phyloP scores from a whole-genome alignment of 2,113 vertebrate genomes.

The Oncorhynchus nerka region DNA sequence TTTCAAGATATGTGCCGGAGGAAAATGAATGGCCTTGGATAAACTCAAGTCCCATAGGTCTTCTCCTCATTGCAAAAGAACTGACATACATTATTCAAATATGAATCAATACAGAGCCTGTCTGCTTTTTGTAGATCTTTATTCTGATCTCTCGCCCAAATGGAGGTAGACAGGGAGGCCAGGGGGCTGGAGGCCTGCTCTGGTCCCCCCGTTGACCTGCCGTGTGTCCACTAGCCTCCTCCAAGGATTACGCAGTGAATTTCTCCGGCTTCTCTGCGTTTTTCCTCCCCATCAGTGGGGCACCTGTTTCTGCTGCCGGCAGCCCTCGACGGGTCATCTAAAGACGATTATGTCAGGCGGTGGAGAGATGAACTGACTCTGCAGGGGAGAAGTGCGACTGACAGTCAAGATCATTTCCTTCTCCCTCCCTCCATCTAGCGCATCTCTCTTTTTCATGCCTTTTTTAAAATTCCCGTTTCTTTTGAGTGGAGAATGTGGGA shows the following conservation, averaged over 20 bases:
- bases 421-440: neutral
- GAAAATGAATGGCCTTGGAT: conserved; percentile 41
- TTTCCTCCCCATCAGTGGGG: conserved; percentile 19
- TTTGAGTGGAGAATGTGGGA: neutral
- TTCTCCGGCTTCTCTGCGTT: neutral
- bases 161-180: neutral
- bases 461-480: neutral
- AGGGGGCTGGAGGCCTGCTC: neutral
- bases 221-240: neutral
- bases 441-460: conserved; percentile 2
- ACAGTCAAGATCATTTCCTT: conserved; percentile 9
- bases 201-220: neutral
- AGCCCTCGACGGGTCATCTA: conserved; percentile 21
- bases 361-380: conserved; percentile 21
- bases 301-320: conserved; percentile 12
- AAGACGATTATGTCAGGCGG: conserved; percentile 19
- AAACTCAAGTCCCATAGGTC: conserved; percentile 34
- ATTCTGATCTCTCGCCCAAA: neutral
- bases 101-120: conserved; percentile 15
- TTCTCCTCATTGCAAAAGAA: conserved; percentile 22
- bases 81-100: conserved; percentile 24
- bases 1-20: conserved; percentile 20
- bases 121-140: conserved; percentile 10
- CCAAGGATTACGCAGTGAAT: conserved; percentile 13
- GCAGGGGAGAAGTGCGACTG: neutral